A percentile compares a stretch with the other conserved stretches of the same genome.
Evolutionary conservation across 2,797 vertebrate genomes (phyloP).

Genomic region (Diceros bicornis): DNA sequence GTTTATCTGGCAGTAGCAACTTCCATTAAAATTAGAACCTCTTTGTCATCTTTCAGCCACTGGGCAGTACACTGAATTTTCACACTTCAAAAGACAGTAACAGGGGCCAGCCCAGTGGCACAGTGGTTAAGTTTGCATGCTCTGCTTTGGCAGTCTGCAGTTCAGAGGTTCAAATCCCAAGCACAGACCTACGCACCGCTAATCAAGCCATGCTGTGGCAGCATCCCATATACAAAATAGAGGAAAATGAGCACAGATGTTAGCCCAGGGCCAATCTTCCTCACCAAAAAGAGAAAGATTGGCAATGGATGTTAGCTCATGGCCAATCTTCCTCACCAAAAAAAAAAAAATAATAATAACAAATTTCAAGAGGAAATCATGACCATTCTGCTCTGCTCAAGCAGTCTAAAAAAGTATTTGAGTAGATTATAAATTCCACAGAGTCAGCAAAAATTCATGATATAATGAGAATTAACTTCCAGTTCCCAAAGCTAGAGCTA

Average conservation of each 20-base stretch:
- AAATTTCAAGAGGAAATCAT: conserved; percentile 57
- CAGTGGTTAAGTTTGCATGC: too few relatives aligned
- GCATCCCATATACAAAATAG: too few relatives aligned
- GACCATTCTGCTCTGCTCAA: conserved; percentile 45
- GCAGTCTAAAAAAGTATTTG: conserved; percentile 21
- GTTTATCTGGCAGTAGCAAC: neutral
- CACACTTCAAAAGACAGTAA: conserved; percentile 50
- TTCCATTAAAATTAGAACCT: conserved; percentile 40
- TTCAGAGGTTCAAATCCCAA: too few relatives aligned
- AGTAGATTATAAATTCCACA: conserved; percentile 20
- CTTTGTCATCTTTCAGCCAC: conserved; percentile 31
- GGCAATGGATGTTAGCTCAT: too few relatives aligned
- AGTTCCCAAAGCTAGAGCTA: conserved; percentile 40
- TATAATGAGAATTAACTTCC: conserved; percentile 8
- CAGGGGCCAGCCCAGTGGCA: too few relatives aligned
- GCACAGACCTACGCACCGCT: too few relatives aligned
- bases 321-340: too few relatives aligned
- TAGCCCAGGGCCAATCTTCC: too few relatives aligned
- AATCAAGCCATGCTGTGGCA: too few relatives aligned
- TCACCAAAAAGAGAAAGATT: too few relatives aligned
- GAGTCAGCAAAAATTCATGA: neutral
- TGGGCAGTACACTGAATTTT: conserved; percentile 2
- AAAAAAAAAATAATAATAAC: neutral
- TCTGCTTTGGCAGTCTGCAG: too few relatives aligned
- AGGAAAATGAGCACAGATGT: too few relatives aligned